These are phyloP conservation scores for Melieria omissa DNA, from an alignment of 2,888 invertebrate genomes.

Conservation along the genomic window DNA sequence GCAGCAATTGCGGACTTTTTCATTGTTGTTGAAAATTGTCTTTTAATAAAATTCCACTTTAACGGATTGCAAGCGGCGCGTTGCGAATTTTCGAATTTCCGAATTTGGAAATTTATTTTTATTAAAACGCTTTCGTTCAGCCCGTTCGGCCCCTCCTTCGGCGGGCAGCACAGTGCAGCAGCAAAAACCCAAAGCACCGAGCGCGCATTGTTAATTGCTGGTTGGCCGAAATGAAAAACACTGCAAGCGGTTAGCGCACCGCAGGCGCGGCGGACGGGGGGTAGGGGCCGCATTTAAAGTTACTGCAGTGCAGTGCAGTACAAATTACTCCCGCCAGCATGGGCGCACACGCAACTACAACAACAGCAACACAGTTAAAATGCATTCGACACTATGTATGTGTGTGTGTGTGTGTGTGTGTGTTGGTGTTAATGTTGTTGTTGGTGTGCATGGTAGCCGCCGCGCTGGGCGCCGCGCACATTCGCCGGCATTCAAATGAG, in stretches of 20 bases:
- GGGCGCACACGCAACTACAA: constrained; percentile 25
- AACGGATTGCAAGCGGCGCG: neutral
- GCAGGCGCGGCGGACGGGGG: constrained; percentile 5
- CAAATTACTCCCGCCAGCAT: constrained; percentile 46
- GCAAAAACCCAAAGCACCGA: neutral
- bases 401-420: constrained; percentile 1
- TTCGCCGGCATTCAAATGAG: constrained; percentile 60
- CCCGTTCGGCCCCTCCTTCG: neutral
- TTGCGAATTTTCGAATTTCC: neutral
- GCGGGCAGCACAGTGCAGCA: no score
- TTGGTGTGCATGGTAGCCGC: constrained; percentile 45
- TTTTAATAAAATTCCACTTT: constrained; percentile 31
- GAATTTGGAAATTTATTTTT: constrained; percentile 2
- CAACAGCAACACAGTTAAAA: constrained; percentile 15
- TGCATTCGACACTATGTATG: constrained; percentile 30
- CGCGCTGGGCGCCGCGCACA: constrained; percentile 52
- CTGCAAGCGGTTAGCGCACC: constrained; percentile 1
- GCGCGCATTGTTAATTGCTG: neutral
- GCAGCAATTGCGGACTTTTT: constrained; percentile 37
- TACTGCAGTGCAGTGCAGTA: constrained; percentile 39
- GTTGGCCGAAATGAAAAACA: neutral
- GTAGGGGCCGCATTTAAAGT: constrained; percentile 30
- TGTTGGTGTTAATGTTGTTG: constrained; percentile 9
- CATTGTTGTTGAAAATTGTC: constrained; percentile 14
- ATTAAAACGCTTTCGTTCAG: neutral